Evolutionary conservation across 2,888 invertebrate genomes (phyloP), one percentile per base, ranked within the genome.

Genomic region (Notocelia uddmanniana): DNA sequence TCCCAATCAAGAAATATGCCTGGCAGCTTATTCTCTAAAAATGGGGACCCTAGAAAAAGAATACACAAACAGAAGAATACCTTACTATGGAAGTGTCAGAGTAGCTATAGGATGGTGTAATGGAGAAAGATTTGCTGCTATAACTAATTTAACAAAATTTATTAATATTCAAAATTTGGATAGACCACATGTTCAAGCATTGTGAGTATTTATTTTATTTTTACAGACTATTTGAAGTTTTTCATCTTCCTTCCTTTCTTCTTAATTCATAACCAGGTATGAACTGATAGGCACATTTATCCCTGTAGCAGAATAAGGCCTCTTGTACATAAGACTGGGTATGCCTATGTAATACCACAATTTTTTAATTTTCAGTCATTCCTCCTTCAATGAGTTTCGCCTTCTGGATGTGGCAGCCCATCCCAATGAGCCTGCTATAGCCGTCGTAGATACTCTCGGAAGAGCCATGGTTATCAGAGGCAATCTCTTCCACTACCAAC

Each of bases 381-480:
- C 76, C 11, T 91, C 89, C 71, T 79, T 82, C 60, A 89, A 88
- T 68, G 77, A 79, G 9, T 85, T 90, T 55, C 81, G 91, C 1
- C 83, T 93, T 62, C 75, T 90, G 68, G 82, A 88, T 67, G 89
- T 94, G 21, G 79, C 91, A 1, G 89, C 90, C n/a, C 90, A 92
- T 70, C 85, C 85, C 19, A 83, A 78, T 50, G 86, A 87, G 1
- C 88, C 83, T 76, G 78, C 86, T 1, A 74, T 94, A 18, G 93
- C 88, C 1, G 84, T 89, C 18, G 88, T 89, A 11, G 94, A 94
- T 73, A 84, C 92, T 0, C 79, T 94, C 15, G 94, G 94, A 0
- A 80, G 93, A 54, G 83, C 87, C 0, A 88, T 84, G 0, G 73
- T 93, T 1, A 75, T 90, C 48, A 82, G 89, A 77, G 91, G 92